These are phyloP conservation scores for Malurus elegans DNA, from an alignment of 2,113 vertebrate species.

Conservation along the genomic window DNA sequence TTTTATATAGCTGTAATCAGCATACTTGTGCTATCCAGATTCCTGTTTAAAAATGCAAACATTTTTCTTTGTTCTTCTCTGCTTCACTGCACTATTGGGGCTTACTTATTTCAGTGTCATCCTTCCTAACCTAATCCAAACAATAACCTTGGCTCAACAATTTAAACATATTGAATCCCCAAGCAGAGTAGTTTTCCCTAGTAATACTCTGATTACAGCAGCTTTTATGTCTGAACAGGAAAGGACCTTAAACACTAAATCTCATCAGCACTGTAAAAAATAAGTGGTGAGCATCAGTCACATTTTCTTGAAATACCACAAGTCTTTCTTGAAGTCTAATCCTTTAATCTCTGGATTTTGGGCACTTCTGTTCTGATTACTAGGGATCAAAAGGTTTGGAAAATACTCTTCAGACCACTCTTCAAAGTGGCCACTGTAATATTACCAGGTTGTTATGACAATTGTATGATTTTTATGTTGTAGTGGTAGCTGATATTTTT, in stretches of 20 bases:
- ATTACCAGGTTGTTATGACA: not conserved
- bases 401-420: conserved; percentile 39
- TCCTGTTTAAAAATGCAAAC: conserved; percentile 2
- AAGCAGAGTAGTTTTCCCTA: conserved; percentile 56
- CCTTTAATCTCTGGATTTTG: conserved; percentile 72
- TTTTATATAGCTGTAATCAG: not conserved
- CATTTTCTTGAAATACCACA: conserved; percentile 71
- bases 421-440: conserved; percentile 48
- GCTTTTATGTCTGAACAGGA: conserved; percentile 71
- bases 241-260: conserved; percentile 72
- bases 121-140: conserved; percentile 63
- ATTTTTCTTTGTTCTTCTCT: conserved; percentile 46
- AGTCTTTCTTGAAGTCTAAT: conserved; percentile 66
- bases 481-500: not conserved
- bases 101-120: conserved; percentile 57
- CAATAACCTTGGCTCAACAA: conserved; percentile 62
- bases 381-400: conserved; percentile 53
- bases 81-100: not conserved
- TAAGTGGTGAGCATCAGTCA: conserved; percentile 70
- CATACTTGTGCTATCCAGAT: not conserved
- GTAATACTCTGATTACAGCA: conserved; percentile 72
- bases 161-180: conserved; percentile 63
- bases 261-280: conserved; percentile 70
- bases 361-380: conserved; percentile 70
- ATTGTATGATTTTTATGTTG: not conserved